phyloP scores from a whole-genome alignment of 2,113 vertebrate genomes.

The Caranx ignobilis region DNA sequence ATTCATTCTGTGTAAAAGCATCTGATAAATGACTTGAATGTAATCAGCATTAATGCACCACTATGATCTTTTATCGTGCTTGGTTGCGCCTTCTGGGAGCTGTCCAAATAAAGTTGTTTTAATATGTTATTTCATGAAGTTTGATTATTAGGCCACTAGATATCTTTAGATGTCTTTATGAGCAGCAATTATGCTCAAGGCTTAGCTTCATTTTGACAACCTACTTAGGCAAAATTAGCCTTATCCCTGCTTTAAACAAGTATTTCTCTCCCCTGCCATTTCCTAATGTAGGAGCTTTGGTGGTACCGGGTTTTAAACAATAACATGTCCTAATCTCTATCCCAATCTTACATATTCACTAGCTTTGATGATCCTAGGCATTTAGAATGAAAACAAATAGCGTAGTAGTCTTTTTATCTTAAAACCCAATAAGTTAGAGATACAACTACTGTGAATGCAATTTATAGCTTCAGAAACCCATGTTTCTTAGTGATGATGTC shows the following conservation, averaged over 20 bases:
- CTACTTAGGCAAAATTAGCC: slow-evolving; percentile 70
- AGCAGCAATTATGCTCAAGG: slow-evolving; percentile 62
- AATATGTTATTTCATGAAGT: slow-evolving; percentile 28
- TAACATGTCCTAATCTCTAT: slow-evolving; percentile 23
- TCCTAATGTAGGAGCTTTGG: slow-evolving; percentile 12
- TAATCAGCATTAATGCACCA: background rate
- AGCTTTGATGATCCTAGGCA: background rate
- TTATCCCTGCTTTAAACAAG: slow-evolving; percentile 27
- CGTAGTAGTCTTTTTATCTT: background rate
- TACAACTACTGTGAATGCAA: background rate
- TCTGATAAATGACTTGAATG: background rate
- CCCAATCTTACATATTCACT: slow-evolving; percentile 21
- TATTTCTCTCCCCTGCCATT: slow-evolving; percentile 16
- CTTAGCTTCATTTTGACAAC: slow-evolving; percentile 68
- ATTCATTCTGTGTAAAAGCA: background rate
- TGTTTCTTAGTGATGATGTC: background rate
- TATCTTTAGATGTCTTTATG: slow-evolving; percentile 70
- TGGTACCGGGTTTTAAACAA: slow-evolving; percentile 5
- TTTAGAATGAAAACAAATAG: slow-evolving; percentile 2
- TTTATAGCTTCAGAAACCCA: background rate
- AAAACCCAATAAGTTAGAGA: background rate
- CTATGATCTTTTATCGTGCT: background rate
- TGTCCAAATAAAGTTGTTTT: slow-evolving; percentile 4
- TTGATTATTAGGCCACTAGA: slow-evolving; percentile 67
- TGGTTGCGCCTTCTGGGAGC: slow-evolving; percentile 1